Evolutionary conservation across 2,113 vertebrate genomes (phyloP).

Genomic region (Pterocles burchelli): DNA sequence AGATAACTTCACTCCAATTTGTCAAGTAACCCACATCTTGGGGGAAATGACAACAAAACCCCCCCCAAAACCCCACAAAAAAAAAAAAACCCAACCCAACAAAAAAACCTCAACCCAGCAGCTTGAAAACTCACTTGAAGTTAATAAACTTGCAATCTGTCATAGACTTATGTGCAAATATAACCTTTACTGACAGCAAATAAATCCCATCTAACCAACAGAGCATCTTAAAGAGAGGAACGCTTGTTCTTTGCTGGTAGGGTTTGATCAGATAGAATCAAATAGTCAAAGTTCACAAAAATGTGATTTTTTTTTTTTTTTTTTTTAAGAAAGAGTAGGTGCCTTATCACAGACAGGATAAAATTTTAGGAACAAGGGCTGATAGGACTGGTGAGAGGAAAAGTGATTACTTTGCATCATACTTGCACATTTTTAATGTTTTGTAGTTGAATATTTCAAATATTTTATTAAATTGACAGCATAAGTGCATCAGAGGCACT

Average conservation of each 20-base stretch:
- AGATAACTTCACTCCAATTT: constrained; percentile 72
- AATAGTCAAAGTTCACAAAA: constrained; percentile 48
- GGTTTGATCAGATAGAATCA: constrained; percentile 32
- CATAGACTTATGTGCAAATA: constrained; percentile 59
- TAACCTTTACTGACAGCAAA: constrained; percentile 57
- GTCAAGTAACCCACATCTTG: constrained; percentile 68
- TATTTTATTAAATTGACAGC: constrained; percentile 37
- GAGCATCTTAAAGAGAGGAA: constrained; percentile 44
- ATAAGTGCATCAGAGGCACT: neutral
- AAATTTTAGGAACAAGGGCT: constrained; percentile 3
- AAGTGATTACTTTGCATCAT: neutral
- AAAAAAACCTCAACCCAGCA: constrained; percentile 46
- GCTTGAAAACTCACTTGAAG: constrained; percentile 61
- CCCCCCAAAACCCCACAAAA: neutral
- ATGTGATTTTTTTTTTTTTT: neutral
- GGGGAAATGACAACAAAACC: neutral
- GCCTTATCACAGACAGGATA: neutral
- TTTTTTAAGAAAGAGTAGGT: neutral
- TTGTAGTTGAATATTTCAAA: neutral
- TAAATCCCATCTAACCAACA: constrained; percentile 54
- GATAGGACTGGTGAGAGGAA: constrained; percentile 27
- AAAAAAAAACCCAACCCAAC: neutral
- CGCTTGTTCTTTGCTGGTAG: neutral
- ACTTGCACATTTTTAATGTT: neutral
- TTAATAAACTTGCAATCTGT: constrained; percentile 69